Percentiles rank a stretch among this genome's conserved stretches.
These are phyloP conservation scores for Thysanoteuthis rhombus DNA, from an alignment of 2,888 invertebrate genomes.

Conservation along the genomic window DNA sequence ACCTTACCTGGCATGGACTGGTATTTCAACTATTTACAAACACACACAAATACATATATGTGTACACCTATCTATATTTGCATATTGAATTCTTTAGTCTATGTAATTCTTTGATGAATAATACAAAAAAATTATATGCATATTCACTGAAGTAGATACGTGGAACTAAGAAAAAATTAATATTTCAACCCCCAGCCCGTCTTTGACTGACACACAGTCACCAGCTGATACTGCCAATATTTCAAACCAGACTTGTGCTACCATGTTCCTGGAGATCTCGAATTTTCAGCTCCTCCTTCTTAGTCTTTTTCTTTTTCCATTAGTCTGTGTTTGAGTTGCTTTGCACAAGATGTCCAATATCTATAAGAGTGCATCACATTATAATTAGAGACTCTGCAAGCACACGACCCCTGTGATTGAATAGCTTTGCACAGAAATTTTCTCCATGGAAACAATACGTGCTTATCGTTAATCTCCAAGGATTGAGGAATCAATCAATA, in stretches of 20 bases:
- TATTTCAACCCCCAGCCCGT: too few relatives aligned
- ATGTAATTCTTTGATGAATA: too few relatives aligned
- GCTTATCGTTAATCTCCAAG: neutral
- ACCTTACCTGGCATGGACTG: too few relatives aligned
- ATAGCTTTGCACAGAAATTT: neutral
- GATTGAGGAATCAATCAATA: neutral
- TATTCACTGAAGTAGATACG: too few relatives aligned
- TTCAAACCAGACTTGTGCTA: neutral
- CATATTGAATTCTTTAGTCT: too few relatives aligned
- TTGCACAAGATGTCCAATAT: neutral
- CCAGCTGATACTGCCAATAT: neutral
- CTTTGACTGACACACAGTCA: too few relatives aligned
- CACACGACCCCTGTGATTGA: neutral
- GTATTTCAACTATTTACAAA: too few relatives aligned
- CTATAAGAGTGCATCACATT: neutral
- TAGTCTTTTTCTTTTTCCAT: neutral
- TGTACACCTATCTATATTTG: too few relatives aligned
- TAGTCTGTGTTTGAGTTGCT: neutral
- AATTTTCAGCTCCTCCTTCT: neutral
- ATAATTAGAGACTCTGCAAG: neutral
- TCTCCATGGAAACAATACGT: neutral
- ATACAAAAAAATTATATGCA: too few relatives aligned
- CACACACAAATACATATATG: too few relatives aligned
- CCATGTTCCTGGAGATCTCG: neutral
- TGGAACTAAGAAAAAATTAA: too few relatives aligned